Conservation (phyloP, 2,888 invertebrate species). For the Macrosoma leucophasiata region DNA sequence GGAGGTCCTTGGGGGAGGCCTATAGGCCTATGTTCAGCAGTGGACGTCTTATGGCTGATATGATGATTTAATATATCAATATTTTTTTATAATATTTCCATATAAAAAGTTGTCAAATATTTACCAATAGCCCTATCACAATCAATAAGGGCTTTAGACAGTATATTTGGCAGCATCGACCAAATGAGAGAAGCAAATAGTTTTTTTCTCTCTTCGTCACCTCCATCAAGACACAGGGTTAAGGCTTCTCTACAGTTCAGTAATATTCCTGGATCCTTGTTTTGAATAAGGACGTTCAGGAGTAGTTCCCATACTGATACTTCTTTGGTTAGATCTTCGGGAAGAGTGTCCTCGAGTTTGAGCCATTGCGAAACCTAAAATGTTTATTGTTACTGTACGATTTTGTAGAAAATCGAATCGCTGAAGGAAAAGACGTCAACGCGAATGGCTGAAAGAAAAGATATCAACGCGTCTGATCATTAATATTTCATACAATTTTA, state of each 20-base stretch:
- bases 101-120: conserved; percentile 4
- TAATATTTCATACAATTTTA: no score
- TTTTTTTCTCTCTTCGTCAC: conserved; percentile 39
- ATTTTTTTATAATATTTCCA: background rate
- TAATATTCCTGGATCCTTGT: conserved; percentile 33
- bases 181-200: conserved; percentile 46
- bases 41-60: no score
- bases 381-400: no score
- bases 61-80: no score
- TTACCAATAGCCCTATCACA: conserved; percentile 45
- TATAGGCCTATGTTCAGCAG: no score
- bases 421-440: no score
- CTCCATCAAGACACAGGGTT: conserved; percentile 41
- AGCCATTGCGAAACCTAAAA: conserved; percentile 60
- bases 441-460: no score
- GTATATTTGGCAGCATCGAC: conserved; percentile 48
- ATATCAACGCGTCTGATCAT: no score
- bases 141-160: conserved; percentile 51
- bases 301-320: conserved; percentile 54
- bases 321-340: conserved; percentile 45
- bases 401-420: no score
- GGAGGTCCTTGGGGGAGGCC: no score
- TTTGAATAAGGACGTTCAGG: conserved; percentile 46
- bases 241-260: conserved; percentile 49
- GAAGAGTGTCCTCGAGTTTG: conserved; percentile 49